Conservation (phyloP, 2,113 vertebrate genomes). For the Epinephelus fuscoguttatus region DNA sequence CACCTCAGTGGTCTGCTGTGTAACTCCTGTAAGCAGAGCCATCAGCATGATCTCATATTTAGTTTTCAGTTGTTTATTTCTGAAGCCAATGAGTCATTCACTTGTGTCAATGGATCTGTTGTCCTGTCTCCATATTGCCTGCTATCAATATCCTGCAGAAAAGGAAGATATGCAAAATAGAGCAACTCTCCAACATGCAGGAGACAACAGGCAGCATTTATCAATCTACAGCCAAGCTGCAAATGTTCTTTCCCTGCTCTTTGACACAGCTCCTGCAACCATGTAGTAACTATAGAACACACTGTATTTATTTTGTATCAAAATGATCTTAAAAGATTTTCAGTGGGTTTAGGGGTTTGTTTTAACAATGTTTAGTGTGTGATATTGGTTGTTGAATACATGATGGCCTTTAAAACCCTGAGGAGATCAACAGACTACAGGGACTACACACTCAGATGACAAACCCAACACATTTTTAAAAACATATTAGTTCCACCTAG, state of each 20-base stretch:
- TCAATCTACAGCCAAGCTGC: constrained; percentile 8
- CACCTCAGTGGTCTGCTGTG: constrained; percentile 26
- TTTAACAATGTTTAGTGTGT: background rate
- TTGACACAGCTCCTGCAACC: background rate
- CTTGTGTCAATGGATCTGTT: constrained; percentile 64
- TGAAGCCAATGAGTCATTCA: constrained; percentile 39
- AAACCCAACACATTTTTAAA: too few relatives aligned
- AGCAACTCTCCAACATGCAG: constrained; percentile 10
- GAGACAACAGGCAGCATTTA: constrained; percentile 40
- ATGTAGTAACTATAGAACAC: background rate
- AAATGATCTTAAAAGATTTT: background rate
- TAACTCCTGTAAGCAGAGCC: constrained; percentile 34
- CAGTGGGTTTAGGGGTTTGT: background rate
- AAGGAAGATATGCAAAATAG: constrained; percentile 30
- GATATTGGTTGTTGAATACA: background rate
- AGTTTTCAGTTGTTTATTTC: constrained; percentile 27
- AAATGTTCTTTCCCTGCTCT: background rate
- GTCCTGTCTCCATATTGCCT: constrained; percentile 29
- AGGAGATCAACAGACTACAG: background rate
- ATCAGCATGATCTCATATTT: constrained; percentile 55
- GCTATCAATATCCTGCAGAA: constrained; percentile 57
- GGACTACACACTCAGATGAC: too few relatives aligned
- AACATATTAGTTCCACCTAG: background rate
- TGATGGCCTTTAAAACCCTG: background rate
- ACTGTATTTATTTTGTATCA: background rate